These are phyloP conservation scores for Cordilura impudica DNA, from an alignment of 2,888 invertebrate genomes.

Conservation along the genomic window DNA sequence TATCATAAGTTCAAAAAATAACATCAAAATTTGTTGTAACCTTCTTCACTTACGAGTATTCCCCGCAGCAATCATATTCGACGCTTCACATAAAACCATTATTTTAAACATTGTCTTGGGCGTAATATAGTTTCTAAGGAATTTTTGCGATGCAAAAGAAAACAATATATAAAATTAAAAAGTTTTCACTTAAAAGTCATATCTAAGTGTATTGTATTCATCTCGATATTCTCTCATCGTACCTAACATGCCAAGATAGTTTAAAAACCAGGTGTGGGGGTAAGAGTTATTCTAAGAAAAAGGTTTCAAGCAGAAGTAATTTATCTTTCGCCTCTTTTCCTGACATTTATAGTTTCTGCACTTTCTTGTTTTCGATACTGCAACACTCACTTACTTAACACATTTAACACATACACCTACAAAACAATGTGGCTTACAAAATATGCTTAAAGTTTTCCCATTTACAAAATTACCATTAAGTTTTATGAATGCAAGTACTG, in stretches of 20 bases:
- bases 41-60: neutral
- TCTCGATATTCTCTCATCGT: neutral
- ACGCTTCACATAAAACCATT: conserved; percentile 27
- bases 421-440: conserved; percentile 48
- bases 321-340: neutral
- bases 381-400: conserved; percentile 3
- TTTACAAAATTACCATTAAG: conserved; percentile 61
- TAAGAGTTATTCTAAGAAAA: neutral
- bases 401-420: conserved; percentile 25
- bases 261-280: neutral
- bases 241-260: conserved; percentile 12
- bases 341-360: neutral
- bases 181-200: conserved; percentile 27
- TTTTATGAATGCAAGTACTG: conserved; percentile 35
- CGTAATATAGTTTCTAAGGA: conserved; percentile 47
- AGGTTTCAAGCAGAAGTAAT: no score
- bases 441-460: conserved; percentile 60
- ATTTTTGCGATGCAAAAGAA: conserved; percentile 15
- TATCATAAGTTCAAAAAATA: conserved; percentile 1
- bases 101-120: conserved; percentile 43
- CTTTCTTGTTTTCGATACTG: conserved; percentile 6
- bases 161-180: conserved; percentile 61
- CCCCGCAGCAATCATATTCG: conserved; percentile 2
- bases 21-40: conserved; percentile 30
- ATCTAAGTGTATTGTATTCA: conserved; percentile 29